Conservation (phyloP, 2,797 vertebrate genomes). For the Choloepus didactylus region DNA sequence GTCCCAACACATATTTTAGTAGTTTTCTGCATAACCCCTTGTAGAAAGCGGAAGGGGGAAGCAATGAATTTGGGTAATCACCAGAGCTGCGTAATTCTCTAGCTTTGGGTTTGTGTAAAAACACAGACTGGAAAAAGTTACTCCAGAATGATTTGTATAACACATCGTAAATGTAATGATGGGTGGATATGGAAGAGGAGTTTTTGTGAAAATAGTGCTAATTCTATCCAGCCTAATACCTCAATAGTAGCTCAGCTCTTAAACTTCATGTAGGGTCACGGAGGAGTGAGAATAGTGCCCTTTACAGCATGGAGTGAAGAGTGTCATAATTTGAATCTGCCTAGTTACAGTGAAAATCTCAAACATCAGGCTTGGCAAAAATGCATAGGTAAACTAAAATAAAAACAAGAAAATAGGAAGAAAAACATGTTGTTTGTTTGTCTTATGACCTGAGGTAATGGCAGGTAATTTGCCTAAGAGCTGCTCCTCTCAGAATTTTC, state of each 20-base stretch:
- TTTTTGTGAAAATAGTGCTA: neutral
- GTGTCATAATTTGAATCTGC: neutral
- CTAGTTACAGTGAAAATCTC: neutral
- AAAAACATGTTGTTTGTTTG: neutral
- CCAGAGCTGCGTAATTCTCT: slow-evolving; percentile 20
- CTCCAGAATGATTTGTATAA: neutral
- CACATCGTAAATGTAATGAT: neutral
- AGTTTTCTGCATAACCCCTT: neutral
- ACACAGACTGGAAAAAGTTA: neutral
- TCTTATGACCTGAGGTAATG: slow-evolving; percentile 6
- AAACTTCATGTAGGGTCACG: accelerated
- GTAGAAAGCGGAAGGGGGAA: neutral
- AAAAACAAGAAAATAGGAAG: neutral
- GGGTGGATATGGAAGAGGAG: neutral
- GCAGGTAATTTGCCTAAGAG: neutral
- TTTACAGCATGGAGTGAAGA: neutral
- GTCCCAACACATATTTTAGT: neutral
- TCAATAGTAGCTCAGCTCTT: neutral
- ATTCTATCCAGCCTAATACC: neutral
- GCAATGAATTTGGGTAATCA: neutral
- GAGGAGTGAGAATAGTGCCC: neutral
- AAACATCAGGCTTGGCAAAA: neutral
- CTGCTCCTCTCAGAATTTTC: neutral
- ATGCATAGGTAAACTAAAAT: neutral
- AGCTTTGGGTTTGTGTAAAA: neutral